Percentiles rank a stretch among this genome's conserved stretches.
phyloP scores from a whole-genome alignment of 2,888 invertebrate species.

The Mimumesa dahlbomi region DNA sequence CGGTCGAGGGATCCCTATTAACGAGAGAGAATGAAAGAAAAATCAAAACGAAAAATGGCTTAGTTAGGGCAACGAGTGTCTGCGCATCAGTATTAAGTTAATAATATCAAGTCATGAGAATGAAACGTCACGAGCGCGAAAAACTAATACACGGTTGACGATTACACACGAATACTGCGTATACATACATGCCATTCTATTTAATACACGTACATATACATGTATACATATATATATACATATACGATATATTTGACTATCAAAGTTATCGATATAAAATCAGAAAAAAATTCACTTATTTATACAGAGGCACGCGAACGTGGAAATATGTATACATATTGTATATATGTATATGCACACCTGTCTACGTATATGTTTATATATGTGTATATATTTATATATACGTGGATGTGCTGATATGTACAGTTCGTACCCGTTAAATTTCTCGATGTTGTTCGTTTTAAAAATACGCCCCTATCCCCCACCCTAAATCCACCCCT shows the following conservation, averaged over 20 bases:
- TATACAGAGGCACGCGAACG: constrained; percentile 39
- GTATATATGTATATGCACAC: constrained; percentile 52
- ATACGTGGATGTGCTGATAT: constrained; percentile 28
- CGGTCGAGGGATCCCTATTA: no score
- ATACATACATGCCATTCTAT: constrained; percentile 71
- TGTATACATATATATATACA: constrained; percentile 34
- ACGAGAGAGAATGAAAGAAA: constrained; percentile 4
- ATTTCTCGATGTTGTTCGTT: constrained; percentile 64
- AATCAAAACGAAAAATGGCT: constrained; percentile 48
- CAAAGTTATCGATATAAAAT: no score
- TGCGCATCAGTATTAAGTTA: constrained; percentile 77
- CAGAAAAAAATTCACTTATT: no score
- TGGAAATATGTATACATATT: constrained; percentile 54
- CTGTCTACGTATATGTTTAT: constrained; percentile 38
- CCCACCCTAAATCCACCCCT: no score
- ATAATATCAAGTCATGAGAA: no score
- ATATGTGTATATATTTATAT: constrained; percentile 36
- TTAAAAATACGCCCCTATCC: no score
- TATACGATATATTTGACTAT: constrained; percentile 9
- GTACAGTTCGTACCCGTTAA: constrained; percentile 20
- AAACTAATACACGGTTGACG: constrained; percentile 72
- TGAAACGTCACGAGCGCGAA: no score
- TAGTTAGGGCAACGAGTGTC: constrained; percentile 68
- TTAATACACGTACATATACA: constrained; percentile 64
- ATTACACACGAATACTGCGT: constrained; percentile 72